These are phyloP conservation scores for Amblyopsis rosae DNA, from an alignment of 2,113 vertebrate species.

Conservation along the genomic window DNA sequence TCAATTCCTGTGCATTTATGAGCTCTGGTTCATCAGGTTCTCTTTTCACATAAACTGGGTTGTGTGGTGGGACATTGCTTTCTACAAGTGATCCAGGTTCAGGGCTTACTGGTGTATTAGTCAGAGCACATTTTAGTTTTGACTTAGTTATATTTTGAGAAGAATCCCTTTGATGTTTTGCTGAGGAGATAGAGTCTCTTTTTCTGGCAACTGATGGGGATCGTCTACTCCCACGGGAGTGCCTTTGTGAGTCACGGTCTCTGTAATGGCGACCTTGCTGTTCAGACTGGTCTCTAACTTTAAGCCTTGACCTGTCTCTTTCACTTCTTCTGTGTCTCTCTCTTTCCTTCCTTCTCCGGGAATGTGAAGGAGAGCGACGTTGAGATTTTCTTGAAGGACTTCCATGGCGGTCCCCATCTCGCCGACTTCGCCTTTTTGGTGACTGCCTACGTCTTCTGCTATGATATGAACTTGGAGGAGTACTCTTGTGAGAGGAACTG, in stretches of 20 bases:
- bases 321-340: constrained; percentile 67
- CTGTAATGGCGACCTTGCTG: constrained; percentile 51
- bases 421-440: constrained; percentile 64
- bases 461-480: constrained; percentile 37
- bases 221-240: constrained; percentile 58
- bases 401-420: constrained; percentile 53
- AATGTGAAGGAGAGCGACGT: constrained; percentile 58
- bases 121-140: constrained; percentile 47
- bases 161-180: constrained; percentile 31
- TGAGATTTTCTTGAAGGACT: constrained; percentile 62
- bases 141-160: constrained; percentile 52
- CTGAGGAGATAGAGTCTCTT: constrained; percentile 50
- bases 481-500: constrained; percentile 27
- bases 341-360: constrained; percentile 55
- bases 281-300: constrained; percentile 60
- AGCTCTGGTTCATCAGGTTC: constrained; percentile 32
- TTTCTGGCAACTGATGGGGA: constrained; percentile 59
- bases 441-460: constrained; percentile 58
- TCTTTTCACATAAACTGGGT: constrained; percentile 28
- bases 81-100: constrained; percentile 21
- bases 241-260: constrained; percentile 44
- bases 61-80: constrained; percentile 11
- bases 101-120: constrained; percentile 14
- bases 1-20: neutral
- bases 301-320: constrained; percentile 62